These are phyloP conservation scores for Lepisosteus osseus DNA, from an alignment of 2,113 vertebrate species.

Conservation along the genomic window DNA sequence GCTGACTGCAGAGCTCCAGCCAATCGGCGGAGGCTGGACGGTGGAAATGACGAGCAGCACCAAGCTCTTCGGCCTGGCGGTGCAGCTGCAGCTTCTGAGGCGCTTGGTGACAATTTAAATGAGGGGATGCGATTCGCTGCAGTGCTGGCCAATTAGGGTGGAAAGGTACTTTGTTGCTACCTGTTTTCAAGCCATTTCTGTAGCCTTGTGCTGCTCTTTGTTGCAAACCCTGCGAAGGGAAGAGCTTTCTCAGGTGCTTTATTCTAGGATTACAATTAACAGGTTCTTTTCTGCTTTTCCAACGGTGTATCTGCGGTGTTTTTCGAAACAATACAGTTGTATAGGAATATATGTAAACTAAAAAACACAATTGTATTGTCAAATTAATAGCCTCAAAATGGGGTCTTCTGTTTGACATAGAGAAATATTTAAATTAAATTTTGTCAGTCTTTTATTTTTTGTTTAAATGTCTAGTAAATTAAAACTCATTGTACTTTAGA, in stretches of 20 bases:
- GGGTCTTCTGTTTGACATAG: too few relatives aligned
- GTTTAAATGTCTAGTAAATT: too few relatives aligned
- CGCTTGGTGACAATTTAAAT: not conserved
- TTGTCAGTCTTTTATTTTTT: too few relatives aligned
- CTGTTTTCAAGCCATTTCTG: conserved; percentile 7
- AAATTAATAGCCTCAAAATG: too few relatives aligned
- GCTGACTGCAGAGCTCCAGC: conserved; percentile 41
- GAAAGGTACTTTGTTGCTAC: conserved; percentile 43
- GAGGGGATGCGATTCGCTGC: conserved; percentile 42
- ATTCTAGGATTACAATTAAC: not conserved
- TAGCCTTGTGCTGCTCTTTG: not conserved
- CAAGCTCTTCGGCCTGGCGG: not conserved
- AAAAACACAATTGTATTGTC: too few relatives aligned
- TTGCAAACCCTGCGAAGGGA: not conserved
- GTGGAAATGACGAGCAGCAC: conserved; percentile 2
- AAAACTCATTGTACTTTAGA: too few relatives aligned
- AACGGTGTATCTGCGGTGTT: too few relatives aligned
- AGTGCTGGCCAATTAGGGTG: conserved; percentile 35
- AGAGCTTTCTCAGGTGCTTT: not conserved
- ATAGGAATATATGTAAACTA: too few relatives aligned
- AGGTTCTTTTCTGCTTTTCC: too few relatives aligned
- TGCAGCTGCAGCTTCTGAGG: not conserved
- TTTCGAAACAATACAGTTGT: too few relatives aligned
- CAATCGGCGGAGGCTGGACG: conserved; percentile 47
- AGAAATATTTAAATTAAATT: too few relatives aligned